phyloP scores from a whole-genome alignment of 2,888 invertebrate species.

The Eupithecia pulchellata region DNA sequence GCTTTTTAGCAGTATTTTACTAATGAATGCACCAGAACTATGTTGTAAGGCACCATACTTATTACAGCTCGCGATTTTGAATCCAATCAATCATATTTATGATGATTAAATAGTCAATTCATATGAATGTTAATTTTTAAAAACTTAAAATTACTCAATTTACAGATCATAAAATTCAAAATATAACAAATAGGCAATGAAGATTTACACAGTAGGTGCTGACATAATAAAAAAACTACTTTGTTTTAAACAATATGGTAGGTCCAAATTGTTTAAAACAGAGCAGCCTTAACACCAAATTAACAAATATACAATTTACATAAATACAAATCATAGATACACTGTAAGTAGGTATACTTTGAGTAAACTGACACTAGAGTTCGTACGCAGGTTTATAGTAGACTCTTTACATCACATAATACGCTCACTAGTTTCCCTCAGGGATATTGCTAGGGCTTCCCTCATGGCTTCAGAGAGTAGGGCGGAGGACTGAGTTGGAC shows the following conservation, averaged over 20 bases:
- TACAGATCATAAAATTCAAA: not conserved
- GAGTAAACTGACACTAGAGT: slow-evolving; percentile 31
- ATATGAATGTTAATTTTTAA: not conserved
- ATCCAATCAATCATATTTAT: not conserved
- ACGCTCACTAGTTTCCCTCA: slow-evolving; percentile 37
- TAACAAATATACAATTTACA: slow-evolving; percentile 39
- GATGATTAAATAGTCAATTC: not conserved
- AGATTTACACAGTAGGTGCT: not conserved
- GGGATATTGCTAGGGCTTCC: slow-evolving; percentile 42
- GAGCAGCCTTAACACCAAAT: not conserved
- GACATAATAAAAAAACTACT: not conserved
- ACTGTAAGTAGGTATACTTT: slow-evolving; percentile 23
- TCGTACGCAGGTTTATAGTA: slow-evolving; percentile 22
- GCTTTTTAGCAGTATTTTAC: not conserved
- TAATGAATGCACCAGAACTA: not conserved
- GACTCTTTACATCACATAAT: slow-evolving; percentile 22
- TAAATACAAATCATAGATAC: slow-evolving; percentile 23
- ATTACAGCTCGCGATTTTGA: slow-evolving; percentile 4
- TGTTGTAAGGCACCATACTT: slow-evolving; percentile 10
- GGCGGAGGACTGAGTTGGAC: slow-evolving; percentile 66
- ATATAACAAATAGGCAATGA: not conserved
- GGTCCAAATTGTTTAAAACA: not conserved
- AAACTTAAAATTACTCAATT: not conserved
- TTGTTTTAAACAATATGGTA: not conserved
- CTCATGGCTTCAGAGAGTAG: slow-evolving; percentile 67